phyloP scores from a whole-genome alignment of 2,888 invertebrate genomes.

The Galerucella pusilla region DNA sequence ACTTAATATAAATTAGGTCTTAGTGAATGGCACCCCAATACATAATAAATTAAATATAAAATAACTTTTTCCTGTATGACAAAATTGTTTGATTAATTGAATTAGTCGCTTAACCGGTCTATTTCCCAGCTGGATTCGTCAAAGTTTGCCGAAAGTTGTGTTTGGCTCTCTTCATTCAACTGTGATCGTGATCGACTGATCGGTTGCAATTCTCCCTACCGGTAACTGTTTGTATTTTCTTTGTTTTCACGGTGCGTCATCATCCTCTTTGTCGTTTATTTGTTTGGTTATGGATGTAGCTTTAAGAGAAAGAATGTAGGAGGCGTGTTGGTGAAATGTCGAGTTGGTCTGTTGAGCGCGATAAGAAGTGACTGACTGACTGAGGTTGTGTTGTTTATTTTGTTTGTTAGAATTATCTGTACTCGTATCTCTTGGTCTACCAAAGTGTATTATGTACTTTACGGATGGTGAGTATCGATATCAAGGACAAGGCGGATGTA shows the following conservation, averaged over 20 bases:
- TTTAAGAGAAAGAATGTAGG: neutral
- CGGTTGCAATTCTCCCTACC: slow-evolving; percentile 21
- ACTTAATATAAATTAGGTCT: too few species aligned
- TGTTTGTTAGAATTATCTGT: slow-evolving; percentile 5
- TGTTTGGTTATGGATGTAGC: slow-evolving; percentile 18
- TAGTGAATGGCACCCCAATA: too few species aligned
- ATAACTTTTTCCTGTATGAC: neutral
- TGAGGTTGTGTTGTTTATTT: neutral
- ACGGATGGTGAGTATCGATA: neutral
- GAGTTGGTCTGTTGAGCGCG: slow-evolving; percentile 7
- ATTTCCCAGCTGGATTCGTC: slow-evolving; percentile 6
- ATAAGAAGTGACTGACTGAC: slow-evolving; percentile 4
- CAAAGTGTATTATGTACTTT: neutral
- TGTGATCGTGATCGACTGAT: neutral
- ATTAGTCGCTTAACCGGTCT: neutral
- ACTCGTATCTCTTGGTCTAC: neutral
- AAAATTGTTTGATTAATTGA: neutral
- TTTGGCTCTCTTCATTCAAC: slow-evolving; percentile 16
- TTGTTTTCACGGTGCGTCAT: slow-evolving; percentile 28
- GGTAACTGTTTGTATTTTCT: slow-evolving; percentile 19
- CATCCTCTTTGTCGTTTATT: slow-evolving; percentile 29
- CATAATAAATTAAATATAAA: too few species aligned
- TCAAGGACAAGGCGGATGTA: neutral
- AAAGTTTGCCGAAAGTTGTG: slow-evolving; percentile 1
- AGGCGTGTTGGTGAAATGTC: slow-evolving; percentile 11